These are phyloP conservation scores for Cheilinus undulatus DNA, from an alignment of 2,113 vertebrate genomes.

Conservation along the genomic window DNA sequence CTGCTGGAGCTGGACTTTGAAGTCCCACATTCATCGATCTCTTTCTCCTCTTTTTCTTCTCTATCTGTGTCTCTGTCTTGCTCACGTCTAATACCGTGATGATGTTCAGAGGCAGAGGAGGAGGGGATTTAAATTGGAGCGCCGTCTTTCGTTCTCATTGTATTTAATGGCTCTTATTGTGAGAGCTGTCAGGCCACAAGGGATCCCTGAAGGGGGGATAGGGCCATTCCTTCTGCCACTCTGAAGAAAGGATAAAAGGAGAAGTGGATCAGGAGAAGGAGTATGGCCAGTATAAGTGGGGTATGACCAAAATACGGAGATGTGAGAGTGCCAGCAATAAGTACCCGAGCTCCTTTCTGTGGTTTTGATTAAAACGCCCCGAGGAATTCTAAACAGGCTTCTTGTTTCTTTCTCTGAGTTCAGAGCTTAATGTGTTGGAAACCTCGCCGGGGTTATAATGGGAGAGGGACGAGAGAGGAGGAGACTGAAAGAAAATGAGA, in stretches of 20 bases:
- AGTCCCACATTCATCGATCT: constrained; percentile 75
- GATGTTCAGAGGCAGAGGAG: constrained; percentile 65
- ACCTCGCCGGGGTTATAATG: constrained; percentile 31
- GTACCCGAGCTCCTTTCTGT: constrained; percentile 17
- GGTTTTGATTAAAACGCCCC: constrained; percentile 80
- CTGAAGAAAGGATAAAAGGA: constrained; percentile 68
- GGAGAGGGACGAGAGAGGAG: constrained; percentile 28
- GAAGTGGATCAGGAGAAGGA: constrained; percentile 64
- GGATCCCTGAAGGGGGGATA: constrained; percentile 61
- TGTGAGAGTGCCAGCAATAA: constrained; percentile 18
- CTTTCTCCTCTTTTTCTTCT: constrained; percentile 40
- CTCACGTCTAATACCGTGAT: constrained; percentile 65
- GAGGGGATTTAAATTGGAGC: constrained; percentile 73
- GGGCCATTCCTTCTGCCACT: constrained; percentile 66
- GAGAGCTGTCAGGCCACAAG: constrained; percentile 69
- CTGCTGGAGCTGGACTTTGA: constrained; percentile 75
- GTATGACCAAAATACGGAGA: constrained; percentile 34
- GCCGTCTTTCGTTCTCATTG: constrained; percentile 69
- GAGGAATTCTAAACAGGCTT: constrained; percentile 65
- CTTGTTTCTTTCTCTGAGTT: constrained; percentile 38
- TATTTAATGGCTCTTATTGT: constrained; percentile 81
- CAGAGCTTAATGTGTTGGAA: constrained; percentile 48
- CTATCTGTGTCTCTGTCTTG: constrained; percentile 24
- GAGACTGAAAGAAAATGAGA: constrained; percentile 63
- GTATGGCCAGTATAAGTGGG: constrained; percentile 26